These are phyloP conservation scores for Zaprionus ornatus DNA, from an alignment of 1,140 invertebrate genomes.

Conservation along the genomic window DNA sequence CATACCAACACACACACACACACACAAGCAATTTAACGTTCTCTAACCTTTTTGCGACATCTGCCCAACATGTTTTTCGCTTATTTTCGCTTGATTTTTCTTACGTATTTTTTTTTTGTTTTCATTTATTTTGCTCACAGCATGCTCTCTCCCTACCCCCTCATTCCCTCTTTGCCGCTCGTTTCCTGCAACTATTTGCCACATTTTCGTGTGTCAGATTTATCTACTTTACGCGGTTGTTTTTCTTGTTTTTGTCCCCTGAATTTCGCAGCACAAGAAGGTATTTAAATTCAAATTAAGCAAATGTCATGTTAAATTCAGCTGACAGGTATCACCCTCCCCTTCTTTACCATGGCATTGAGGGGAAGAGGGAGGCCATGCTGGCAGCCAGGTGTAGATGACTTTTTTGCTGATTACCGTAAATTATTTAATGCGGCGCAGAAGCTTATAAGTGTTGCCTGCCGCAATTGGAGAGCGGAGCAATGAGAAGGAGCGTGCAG, in stretches of 20 bases:
- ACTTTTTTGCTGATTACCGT: conserved; percentile 50
- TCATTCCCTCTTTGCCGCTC: no score
- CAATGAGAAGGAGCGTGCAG: not conserved
- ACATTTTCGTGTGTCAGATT: conserved; percentile 66
- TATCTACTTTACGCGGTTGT: conserved; percentile 53
- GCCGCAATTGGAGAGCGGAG: not conserved
- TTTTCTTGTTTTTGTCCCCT: conserved; percentile 41
- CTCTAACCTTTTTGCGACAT: conserved; percentile 5
- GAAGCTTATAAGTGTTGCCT: not conserved
- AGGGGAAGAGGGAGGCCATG: not conserved
- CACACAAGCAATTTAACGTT: not conserved
- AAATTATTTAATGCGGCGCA: conserved; percentile 41
- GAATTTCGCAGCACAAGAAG: conserved; percentile 38
- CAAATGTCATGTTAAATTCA: conserved; percentile 72
- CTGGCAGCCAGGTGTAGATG: conserved; percentile 21
- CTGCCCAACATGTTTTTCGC: conserved; percentile 49
- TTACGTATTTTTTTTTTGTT: conserved; percentile 20
- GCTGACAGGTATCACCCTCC: conserved; percentile 54
- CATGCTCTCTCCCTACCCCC: not conserved
- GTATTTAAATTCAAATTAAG: conserved; percentile 81
- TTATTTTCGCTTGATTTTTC: conserved; percentile 62
- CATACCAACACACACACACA: not conserved
- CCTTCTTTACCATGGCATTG: not conserved
- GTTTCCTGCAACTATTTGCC: conserved; percentile 29
- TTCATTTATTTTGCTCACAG: conserved; percentile 6